Evolutionary conservation across 2,888 invertebrate genomes (phyloP).

Genomic region (Cepaea hortensis): DNA sequence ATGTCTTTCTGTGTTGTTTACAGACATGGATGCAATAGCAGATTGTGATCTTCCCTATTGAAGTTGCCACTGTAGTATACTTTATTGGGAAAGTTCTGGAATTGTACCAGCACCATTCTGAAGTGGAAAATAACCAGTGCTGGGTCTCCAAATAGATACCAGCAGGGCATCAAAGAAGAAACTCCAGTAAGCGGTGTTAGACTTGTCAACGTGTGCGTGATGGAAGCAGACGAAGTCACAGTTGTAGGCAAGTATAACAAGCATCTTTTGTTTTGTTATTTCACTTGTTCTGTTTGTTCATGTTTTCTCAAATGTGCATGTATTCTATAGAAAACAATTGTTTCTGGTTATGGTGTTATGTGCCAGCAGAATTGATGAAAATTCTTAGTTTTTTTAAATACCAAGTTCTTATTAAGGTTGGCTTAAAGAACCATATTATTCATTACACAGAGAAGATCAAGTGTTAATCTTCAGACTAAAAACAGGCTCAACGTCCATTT

Average conservation of each 20-base stretch:
- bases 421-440: no score
- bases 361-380: no score
- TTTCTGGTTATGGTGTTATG: no score
- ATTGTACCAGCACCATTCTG: not conserved
- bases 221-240: constrained; percentile 37
- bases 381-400: no score
- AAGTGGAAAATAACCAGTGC: not conserved
- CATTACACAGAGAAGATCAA: no score
- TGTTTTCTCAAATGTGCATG: not conserved
- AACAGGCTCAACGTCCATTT: no score
- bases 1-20: not conserved
- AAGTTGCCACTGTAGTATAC: not conserved
- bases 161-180: not conserved
- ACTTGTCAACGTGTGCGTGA: not conserved
- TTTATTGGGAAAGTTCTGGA: not conserved
- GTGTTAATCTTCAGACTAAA: no score
- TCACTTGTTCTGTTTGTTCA: constrained; percentile 2
- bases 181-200: not conserved
- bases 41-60: not conserved
- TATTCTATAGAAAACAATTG: no score
- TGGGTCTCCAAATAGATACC: not conserved
- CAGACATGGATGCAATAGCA: not conserved
- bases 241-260: constrained; percentile 13
- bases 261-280: not conserved
- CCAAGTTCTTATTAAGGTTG: no score